These are phyloP conservation scores for Elephantulus edwardii DNA, from an alignment of 2,113 vertebrate species.

Conservation along the genomic window DNA sequence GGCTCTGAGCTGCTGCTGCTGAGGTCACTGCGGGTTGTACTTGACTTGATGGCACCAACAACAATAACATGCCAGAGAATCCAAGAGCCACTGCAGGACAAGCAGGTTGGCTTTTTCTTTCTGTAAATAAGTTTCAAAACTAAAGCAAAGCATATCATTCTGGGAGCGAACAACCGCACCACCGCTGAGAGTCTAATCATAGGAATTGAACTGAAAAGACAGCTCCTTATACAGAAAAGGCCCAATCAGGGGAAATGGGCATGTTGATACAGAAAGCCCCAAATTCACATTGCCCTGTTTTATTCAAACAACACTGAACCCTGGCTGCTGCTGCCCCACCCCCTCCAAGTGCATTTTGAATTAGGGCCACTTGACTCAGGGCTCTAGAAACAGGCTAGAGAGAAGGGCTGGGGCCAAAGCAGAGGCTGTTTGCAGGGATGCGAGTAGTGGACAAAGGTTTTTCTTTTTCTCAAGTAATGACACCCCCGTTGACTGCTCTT, in stretches of 20 bases:
- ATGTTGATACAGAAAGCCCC: constrained; percentile 44
- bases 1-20: too few species aligned
- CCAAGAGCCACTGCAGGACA: neutral
- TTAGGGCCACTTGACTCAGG: neutral
- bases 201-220: constrained; percentile 24
- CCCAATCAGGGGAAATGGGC: constrained; percentile 46
- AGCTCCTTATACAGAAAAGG: constrained; percentile 61
- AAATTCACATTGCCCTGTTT: constrained; percentile 11
- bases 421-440: fast-evolving
- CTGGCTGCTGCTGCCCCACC: neutral
- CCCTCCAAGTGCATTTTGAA: neutral
- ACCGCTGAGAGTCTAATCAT: constrained; percentile 50
- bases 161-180: constrained; percentile 51
- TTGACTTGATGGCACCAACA: too few species aligned
- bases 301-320: neutral
- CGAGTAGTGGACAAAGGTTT: neutral
- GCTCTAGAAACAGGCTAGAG: neutral
- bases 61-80: neutral
- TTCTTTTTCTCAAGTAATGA: fast-evolving
- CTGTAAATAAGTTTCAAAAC: constrained; percentile 64
- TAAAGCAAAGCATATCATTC: constrained; percentile 57
- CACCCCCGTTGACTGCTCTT: fast-evolving
- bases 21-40: too few species aligned
- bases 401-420: fast-evolving
- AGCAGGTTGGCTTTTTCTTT: constrained; percentile 48